A percentile compares a stretch with the other conserved stretches of the same genome.
Conservation (phyloP, 2,797 vertebrate species). For the Arnoldichthys spilopterus region DNA sequence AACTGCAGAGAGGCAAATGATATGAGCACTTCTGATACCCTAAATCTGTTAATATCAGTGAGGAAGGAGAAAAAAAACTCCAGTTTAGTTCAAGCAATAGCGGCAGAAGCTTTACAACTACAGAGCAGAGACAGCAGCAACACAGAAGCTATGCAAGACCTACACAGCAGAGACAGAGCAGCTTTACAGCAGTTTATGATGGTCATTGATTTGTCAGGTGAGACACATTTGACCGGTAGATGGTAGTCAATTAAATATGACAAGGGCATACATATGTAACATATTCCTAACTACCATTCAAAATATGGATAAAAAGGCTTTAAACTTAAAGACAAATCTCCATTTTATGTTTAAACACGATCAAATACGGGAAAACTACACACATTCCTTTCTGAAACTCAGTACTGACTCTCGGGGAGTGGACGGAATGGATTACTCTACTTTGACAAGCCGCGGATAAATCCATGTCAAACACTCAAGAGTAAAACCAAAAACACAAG, state of each 20-base stretch:
- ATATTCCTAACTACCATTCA: too few species aligned
- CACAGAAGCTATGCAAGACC: neutral
- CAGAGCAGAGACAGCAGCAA: too few species aligned
- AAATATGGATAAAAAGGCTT: too few species aligned
- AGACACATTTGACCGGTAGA: conserved; percentile 13
- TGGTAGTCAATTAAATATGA: neutral
- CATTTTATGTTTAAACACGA: neutral
- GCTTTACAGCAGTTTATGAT: neutral
- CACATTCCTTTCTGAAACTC: neutral
- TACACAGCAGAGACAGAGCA: neutral
- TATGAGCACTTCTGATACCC: neutral
- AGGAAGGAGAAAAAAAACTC: neutral
- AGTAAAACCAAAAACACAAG: too few species aligned
- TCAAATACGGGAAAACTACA: neutral
- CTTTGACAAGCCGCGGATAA: too few species aligned
- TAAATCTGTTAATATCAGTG: neutral
- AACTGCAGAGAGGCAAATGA: too few species aligned
- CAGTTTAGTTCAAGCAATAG: too few species aligned
- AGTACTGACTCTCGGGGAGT: neutral
- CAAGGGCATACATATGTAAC: neutral
- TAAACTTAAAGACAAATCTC: too few species aligned
- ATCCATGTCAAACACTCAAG: too few species aligned
- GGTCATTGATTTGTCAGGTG: neutral
- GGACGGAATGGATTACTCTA: neutral
- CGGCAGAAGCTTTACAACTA: too few species aligned